phyloP scores from a whole-genome alignment of 2,888 invertebrate species.

The Chirona hameri region DNA sequence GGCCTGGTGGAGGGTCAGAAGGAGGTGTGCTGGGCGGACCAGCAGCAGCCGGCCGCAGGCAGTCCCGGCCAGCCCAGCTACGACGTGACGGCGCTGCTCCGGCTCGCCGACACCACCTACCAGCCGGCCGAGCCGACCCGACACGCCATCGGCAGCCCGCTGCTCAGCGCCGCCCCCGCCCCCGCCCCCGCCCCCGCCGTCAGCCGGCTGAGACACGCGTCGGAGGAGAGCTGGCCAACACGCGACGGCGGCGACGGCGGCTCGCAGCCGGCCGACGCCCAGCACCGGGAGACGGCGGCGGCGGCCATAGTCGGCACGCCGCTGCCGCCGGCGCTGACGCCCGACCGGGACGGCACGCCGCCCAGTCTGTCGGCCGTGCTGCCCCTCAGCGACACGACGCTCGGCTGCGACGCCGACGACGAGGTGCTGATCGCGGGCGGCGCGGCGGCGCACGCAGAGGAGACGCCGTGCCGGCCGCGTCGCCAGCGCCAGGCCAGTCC shows the following conservation, averaged over 20 bases:
- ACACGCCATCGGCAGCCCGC: background rate
- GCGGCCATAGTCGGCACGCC: background rate
- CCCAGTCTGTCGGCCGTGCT: background rate
- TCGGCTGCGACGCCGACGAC: background rate
- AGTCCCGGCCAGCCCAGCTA: conserved; percentile 28
- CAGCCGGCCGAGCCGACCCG: background rate
- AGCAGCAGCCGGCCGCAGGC: background rate
- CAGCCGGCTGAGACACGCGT: no score
- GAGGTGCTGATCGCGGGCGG: background rate
- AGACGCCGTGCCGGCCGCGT: background rate
- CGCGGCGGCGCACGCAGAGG: background rate
- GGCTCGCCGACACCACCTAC: background rate
- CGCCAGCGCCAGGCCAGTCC: background rate
- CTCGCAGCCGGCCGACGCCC: no score
- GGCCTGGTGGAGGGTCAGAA: conserved; percentile 12
- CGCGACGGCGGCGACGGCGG: no score
- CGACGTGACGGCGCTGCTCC: conserved; percentile 6
- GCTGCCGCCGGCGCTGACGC: background rate
- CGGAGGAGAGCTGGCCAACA: no score
- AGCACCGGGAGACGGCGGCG: background rate
- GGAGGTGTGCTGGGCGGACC: conserved; percentile 27
- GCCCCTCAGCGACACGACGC: conserved; percentile 12
- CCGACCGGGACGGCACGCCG: background rate
- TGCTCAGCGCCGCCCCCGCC: background rate
- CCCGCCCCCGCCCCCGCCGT: background rate